Percentiles rank a stretch among this genome's conserved stretches.
Conservation (phyloP, 2,888 invertebrate genomes). For the Steinernema hermaphroditum region DNA sequence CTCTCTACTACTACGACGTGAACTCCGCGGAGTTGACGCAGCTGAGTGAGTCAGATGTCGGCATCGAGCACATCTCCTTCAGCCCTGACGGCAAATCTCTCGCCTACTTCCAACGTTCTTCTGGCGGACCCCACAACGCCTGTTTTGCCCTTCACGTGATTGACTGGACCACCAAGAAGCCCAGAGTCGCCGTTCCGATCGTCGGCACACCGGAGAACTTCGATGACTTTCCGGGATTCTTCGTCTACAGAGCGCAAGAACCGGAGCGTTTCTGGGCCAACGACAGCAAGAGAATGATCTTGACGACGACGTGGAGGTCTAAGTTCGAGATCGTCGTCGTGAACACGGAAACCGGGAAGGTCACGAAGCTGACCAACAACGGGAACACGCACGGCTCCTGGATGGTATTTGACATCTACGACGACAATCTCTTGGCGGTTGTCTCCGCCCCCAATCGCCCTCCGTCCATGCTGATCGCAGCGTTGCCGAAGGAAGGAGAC, state of each 20-base stretch:
- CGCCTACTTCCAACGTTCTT: conserved; percentile 46
- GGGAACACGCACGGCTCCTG: conserved; percentile 50
- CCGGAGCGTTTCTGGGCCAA: conserved; percentile 48
- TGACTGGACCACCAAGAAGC: conserved; percentile 45
- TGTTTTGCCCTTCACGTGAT: conserved; percentile 46
- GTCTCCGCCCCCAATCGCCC: conserved; percentile 58
- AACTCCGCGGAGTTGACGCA: conserved; percentile 42
- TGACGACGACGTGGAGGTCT: conserved; percentile 54
- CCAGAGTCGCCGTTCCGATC: conserved; percentile 46
- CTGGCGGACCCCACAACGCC: conserved; percentile 60
- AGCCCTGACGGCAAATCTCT: conserved; percentile 52
- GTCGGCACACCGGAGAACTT: conserved; percentile 35
- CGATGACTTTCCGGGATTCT: conserved; percentile 41
- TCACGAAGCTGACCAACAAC: conserved; percentile 50
- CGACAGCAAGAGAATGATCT: conserved; percentile 51
- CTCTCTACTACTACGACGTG: conserved; percentile 57
- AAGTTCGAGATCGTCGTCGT: conserved; percentile 50
- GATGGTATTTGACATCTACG: conserved; percentile 54
- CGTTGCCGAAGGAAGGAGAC: conserved; percentile 41
- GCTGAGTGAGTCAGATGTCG: conserved; percentile 41
- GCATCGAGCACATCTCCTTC: conserved; percentile 49
- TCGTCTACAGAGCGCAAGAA: conserved; percentile 25
- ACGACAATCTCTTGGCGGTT: conserved; percentile 51
- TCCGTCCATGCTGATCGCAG: conserved; percentile 46
- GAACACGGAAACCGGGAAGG: conserved; percentile 41